Conservation (phyloP, 2,888 invertebrate genomes). For the Noctua comes region DNA sequence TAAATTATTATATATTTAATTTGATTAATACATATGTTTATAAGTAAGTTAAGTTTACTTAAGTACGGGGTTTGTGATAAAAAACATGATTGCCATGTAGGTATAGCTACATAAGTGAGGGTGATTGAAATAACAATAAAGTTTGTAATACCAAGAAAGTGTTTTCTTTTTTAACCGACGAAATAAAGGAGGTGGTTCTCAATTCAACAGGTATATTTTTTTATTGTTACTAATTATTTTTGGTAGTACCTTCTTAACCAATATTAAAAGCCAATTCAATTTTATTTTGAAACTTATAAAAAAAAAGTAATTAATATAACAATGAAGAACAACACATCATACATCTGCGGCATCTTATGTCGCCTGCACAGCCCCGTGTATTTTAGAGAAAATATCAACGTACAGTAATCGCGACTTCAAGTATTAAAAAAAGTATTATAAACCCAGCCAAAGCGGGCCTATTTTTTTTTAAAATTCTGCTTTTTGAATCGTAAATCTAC, state of each 20-base stretch:
- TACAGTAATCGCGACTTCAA: background rate
- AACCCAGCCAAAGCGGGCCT: no score
- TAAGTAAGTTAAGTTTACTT: background rate
- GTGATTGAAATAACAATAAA: slow-evolving; percentile 59
- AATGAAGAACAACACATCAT: no score
- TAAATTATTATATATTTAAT: slow-evolving; percentile 9
- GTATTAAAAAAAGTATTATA: no score
- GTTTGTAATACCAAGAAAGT: slow-evolving; percentile 44
- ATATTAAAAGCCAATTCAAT: background rate
- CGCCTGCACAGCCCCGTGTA: background rate
- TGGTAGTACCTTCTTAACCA: background rate
- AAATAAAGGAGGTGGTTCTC: background rate
- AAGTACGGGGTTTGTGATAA: slow-evolving; percentile 60
- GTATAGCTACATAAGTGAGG: slow-evolving; percentile 27
- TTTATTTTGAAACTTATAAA: background rate
- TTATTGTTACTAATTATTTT: background rate
- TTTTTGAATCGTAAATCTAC: background rate
- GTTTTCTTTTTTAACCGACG: background rate
- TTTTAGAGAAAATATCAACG: background rate
- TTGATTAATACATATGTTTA: slow-evolving; percentile 24
- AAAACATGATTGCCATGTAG: slow-evolving; percentile 40
- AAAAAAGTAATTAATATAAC: background rate
- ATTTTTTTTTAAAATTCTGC: background rate
- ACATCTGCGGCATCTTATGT: background rate
- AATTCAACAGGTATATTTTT: background rate